These are phyloP conservation scores for Drosophila infuscata DNA, from an alignment of 2,888 invertebrate genomes.

Conservation along the genomic window DNA sequence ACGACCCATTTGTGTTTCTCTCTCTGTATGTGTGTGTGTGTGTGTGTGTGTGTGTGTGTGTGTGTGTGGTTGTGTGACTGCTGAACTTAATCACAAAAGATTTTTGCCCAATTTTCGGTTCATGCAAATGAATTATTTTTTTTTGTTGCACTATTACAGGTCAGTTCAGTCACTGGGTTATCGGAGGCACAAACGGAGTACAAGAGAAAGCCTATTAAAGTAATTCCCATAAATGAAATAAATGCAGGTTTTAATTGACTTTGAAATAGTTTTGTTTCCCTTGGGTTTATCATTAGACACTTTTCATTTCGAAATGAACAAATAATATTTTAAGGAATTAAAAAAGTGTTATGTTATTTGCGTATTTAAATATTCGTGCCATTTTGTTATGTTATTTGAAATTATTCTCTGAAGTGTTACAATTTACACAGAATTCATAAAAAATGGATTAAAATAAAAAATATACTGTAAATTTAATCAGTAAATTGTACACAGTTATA, in stretches of 20 bases:
- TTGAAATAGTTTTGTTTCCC: neutral
- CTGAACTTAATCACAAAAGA: neutral
- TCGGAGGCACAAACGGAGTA: neutral
- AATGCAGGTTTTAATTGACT: slow-evolving; percentile 8
- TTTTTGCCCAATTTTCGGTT: neutral
- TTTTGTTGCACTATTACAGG: neutral
- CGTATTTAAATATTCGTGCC: neutral
- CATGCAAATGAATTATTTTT: slow-evolving; percentile 6
- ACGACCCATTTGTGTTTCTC: neutral
- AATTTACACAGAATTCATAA: neutral
- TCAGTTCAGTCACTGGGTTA: neutral
- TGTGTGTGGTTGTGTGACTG: neutral
- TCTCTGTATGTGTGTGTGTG: neutral
- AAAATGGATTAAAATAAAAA: neutral
- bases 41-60: neutral
- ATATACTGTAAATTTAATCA: slow-evolving; percentile 2
- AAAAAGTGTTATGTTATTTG: neutral
- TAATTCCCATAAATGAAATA: slow-evolving; percentile 3
- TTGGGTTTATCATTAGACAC: neutral
- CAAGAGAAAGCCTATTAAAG: slow-evolving; percentile 7
- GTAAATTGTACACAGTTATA: neutral
- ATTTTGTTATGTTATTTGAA: neutral
- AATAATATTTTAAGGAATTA: neutral
- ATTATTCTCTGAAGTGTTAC: neutral
- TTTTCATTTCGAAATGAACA: neutral